Percentiles rank a stretch among this genome's conserved stretches.
phyloP scores from a whole-genome alignment of 2,797 vertebrate genomes.

The Antrozous pallidus region DNA sequence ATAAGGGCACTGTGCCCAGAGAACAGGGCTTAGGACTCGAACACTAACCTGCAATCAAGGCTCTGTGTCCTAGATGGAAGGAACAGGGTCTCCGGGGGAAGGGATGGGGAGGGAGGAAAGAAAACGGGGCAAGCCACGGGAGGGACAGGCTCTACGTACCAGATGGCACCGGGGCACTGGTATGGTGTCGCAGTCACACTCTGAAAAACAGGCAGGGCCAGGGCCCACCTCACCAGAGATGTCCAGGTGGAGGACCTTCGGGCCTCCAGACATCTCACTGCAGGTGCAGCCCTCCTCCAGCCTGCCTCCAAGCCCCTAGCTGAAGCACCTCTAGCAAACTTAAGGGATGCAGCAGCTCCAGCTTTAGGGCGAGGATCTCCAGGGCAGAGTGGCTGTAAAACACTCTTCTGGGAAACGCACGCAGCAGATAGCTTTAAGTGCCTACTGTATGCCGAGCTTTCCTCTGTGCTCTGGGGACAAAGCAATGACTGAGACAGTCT shows the following conservation, averaged over 20 bases:
- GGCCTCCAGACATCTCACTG: neutral
- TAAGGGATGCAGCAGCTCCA: neutral
- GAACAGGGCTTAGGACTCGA: neutral
- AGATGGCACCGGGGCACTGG: constrained; percentile 88
- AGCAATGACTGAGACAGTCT: neutral
- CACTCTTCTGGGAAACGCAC: neutral
- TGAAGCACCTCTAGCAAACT: neutral
- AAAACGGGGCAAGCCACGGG: neutral
- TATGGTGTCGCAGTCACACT: constrained; percentile 92
- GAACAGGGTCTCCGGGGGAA: neutral
- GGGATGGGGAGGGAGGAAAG: neutral
- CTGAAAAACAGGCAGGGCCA: constrained; percentile 79
- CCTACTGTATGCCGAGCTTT: neutral
- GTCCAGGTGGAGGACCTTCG: neutral
- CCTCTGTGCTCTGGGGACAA: neutral
- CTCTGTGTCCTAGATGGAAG: neutral
- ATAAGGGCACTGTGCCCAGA: neutral
- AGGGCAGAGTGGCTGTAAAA: neutral
- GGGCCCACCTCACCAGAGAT: neutral
- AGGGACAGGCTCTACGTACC: constrained; percentile 83
- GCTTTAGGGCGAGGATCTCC: neutral
- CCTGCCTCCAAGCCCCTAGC: neutral
- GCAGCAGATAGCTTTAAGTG: neutral
- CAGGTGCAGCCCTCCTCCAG: neutral
- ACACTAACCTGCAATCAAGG: neutral